Base-by-base conservation (phyloP, 1,140 invertebrate genomes). In the Papilio glaucus region DNA sequence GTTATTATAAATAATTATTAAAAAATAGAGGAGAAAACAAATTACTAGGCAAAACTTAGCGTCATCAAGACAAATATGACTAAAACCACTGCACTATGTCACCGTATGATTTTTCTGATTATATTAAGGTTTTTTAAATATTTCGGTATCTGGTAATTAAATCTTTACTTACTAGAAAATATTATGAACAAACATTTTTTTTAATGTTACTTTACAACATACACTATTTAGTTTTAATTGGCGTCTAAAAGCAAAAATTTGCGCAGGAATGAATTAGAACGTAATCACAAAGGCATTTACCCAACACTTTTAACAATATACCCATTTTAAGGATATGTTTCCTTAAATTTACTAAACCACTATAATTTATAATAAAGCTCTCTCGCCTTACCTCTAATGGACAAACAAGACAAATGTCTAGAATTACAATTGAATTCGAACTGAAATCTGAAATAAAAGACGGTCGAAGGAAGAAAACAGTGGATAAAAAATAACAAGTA, bases 401-500 rank as follows among this genome's bases (percentile, higher is more conserved):
- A 21, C 18, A 53, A 53, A 53, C 49, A 53, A 53, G 18, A 53
- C 10, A 53, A 49, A 21, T 53, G 49, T 53, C 21, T 24, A 53
- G 24, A 24, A 53, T 53, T 53, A n/a, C 15, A 18, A 49, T 49
- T 26, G 21, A 53, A 53, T 10, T 24, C 21, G 49, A 53, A 53
- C 12, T 53, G 21, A 53, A 53, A 53, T 10, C 12, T 53, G 21
- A 53, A 53, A 53, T 10, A 53, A 53, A 53, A 53, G 49, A 53
- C 18, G 18, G 21, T 10, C 2, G 21, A 53, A 53, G 9, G 24
- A 24, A 53, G 1, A 49, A 21, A 13, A 3, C 39, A 4, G 13
- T 13, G 12, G 10, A 13, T 41, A 13, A 13, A 13, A 13, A 4
- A 0, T 41, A 33, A 41, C 12, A n/a, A n/a, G n/a, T n/a, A n/a